These are phyloP conservation scores for Styela plicata DNA, from an alignment of 23 tunicate species.

Conservation along the genomic window DNA sequence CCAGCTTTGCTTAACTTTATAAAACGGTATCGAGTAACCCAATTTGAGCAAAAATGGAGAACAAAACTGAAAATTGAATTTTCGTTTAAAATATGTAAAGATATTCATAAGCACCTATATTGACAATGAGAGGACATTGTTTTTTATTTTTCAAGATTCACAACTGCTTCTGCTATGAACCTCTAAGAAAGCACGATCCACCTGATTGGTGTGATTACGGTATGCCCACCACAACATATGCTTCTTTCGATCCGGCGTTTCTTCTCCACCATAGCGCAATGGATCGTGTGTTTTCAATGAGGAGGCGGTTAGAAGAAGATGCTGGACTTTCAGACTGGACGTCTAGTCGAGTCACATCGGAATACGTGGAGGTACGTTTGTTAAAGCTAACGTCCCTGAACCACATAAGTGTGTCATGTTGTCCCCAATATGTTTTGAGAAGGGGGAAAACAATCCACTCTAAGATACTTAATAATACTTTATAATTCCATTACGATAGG, in stretches of 20 bases:
- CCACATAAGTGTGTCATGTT: no score
- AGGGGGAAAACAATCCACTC: no score
- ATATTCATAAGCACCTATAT: neutral
- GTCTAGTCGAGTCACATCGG: slow-evolving; percentile 28
- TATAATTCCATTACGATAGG: no score
- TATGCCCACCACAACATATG: slow-evolving; percentile 28
- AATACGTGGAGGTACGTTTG: slow-evolving; percentile 14
- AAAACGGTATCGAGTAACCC: no score
- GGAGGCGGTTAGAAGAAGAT: slow-evolving; percentile 21
- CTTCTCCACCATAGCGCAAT: slow-evolving; percentile 53
- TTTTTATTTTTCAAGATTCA: slow-evolving; percentile 30
- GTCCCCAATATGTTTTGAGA: no score
- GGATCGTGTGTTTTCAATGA: slow-evolving; percentile 40
- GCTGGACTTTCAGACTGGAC: slow-evolving; percentile 56
- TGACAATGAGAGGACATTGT: neutral
- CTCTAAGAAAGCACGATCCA: neutral
- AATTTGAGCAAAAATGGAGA: no score
- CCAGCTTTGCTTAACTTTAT: neutral
- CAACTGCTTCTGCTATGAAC: slow-evolving; percentile 32
- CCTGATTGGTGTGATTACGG: slow-evolving; percentile 32
- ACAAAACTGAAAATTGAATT: neutral
- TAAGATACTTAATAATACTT: no score
- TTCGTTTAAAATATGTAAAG: neutral
- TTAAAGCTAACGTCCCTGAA: no score
- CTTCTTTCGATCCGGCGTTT: slow-evolving; percentile 46